Conservation (phyloP, 2,888 invertebrate genomes). For the Schizotus pectinicornis region DNA sequence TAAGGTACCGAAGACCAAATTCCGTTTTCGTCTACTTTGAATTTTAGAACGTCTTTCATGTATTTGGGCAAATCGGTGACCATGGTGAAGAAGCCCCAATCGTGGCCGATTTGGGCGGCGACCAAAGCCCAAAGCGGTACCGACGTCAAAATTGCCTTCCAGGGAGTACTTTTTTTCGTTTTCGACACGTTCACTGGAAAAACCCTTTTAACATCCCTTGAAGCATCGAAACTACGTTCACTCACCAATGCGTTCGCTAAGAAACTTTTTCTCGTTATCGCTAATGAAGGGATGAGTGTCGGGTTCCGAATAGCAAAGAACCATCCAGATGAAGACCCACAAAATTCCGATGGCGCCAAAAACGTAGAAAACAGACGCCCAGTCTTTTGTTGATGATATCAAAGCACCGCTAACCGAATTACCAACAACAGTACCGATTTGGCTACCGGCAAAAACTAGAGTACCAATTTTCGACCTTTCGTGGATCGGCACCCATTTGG, state of each 20-base stretch:
- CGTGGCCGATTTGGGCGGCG: conserved; percentile 73
- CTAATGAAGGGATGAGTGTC: conserved; percentile 67
- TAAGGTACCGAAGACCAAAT: conserved; percentile 70
- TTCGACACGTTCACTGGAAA: conserved; percentile 33
- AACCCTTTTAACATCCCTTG: not conserved
- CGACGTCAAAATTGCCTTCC: conserved; percentile 72
- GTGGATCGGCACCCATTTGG: conserved; percentile 80
- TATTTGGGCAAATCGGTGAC: conserved; percentile 75
- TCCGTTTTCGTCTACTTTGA: conserved; percentile 69
- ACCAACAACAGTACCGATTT: conserved; percentile 68
- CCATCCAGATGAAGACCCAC: conserved; percentile 65
- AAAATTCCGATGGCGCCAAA: conserved; percentile 76
- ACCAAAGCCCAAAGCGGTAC: conserved; percentile 77
- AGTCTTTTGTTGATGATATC: conserved; percentile 68
- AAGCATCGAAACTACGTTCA: not conserved
- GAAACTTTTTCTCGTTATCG: conserved; percentile 29
- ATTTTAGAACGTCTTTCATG: conserved; percentile 71
- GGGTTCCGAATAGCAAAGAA: conserved; percentile 63
- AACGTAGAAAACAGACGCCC: conserved; percentile 80
- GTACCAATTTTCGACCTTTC: conserved; percentile 81
- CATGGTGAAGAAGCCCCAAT: conserved; percentile 75
- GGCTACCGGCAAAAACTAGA: conserved; percentile 79
- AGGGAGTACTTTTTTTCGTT: conserved; percentile 52
- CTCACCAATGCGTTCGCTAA: conserved; percentile 18
- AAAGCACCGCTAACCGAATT: conserved; percentile 71